phyloP scores from a whole-genome alignment of 2,113 vertebrate species.

The Taxidea taxus region DNA sequence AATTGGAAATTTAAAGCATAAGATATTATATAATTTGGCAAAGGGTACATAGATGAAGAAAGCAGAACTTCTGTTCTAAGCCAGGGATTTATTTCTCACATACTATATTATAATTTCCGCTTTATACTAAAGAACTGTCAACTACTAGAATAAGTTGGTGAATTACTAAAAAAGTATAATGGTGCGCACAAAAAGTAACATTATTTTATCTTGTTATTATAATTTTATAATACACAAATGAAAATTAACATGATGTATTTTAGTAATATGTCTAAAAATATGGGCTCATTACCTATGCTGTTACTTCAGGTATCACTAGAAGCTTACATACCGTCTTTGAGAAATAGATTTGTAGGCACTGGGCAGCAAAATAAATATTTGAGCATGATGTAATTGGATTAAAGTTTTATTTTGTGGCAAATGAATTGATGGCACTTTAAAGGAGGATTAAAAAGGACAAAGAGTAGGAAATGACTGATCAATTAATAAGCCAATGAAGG shows the following conservation, averaged over 20 bases:
- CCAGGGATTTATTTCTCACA: not conserved
- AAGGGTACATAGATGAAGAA: not conserved
- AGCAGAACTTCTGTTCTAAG: not conserved
- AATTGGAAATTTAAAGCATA: not conserved
- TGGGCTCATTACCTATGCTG: not conserved
- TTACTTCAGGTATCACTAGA: not conserved
- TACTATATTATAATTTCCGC: not conserved
- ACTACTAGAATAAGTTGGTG: not conserved
- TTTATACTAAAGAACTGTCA: not conserved
- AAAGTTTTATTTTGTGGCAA: not conserved
- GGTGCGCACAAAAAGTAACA: not conserved
- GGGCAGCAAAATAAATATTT: not conserved
- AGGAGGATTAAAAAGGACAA: not conserved
- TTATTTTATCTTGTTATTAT: not conserved
- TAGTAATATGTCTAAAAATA: not conserved
- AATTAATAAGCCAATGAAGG: not conserved
- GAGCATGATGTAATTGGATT: not conserved
- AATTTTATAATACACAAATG: not conserved
- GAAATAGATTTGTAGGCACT: not conserved
- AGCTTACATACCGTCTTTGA: not conserved
- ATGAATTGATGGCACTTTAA: not conserved
- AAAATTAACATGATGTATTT: not conserved
- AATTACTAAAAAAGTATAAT: not conserved
- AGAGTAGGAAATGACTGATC: not conserved
- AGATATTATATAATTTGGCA: not conserved